Evolutionary conservation across 2,888 invertebrate species (phyloP).

Genomic region (Stenodera caucasica): DNA sequence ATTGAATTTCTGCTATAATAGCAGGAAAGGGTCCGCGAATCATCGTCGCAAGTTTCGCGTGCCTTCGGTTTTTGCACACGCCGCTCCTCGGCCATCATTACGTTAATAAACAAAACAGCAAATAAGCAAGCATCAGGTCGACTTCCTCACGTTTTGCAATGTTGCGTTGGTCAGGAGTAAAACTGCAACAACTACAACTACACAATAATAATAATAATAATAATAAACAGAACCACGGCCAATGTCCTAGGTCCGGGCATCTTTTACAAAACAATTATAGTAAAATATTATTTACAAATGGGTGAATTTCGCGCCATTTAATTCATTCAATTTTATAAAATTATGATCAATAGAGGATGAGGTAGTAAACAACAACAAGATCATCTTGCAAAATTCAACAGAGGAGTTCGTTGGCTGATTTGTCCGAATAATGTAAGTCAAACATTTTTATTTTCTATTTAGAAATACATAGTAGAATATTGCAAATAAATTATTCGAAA

Average conservation of each 20-base stretch:
- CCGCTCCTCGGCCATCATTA: constrained; percentile 25
- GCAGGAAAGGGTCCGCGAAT: constrained; percentile 27
- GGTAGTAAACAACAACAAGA: not conserved
- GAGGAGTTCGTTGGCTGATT: not conserved
- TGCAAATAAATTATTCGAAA: not conserved
- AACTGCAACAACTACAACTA: not conserved
- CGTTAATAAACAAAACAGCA: not conserved
- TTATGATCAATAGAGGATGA: no score
- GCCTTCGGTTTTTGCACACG: constrained; percentile 52
- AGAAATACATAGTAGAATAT: no score
- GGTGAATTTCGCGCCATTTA: not conserved
- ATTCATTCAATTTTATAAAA: no score
- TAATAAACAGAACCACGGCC: constrained; percentile 49
- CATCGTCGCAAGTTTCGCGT: constrained; percentile 36
- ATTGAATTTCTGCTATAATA: constrained; percentile 15
- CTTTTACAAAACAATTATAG: not conserved
- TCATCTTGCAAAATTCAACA: not conserved
- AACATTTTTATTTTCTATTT: not conserved
- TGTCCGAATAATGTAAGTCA: not conserved
- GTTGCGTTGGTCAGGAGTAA: constrained; percentile 51
- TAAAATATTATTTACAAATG: no score
- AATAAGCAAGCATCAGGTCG: constrained; percentile 22
- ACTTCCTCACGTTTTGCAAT: constrained; percentile 52
- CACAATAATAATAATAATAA: no score
- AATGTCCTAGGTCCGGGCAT: constrained; percentile 44